Base-by-base conservation (phyloP, 2,888 invertebrate species). In the Plemyria rubiginata region DNA sequence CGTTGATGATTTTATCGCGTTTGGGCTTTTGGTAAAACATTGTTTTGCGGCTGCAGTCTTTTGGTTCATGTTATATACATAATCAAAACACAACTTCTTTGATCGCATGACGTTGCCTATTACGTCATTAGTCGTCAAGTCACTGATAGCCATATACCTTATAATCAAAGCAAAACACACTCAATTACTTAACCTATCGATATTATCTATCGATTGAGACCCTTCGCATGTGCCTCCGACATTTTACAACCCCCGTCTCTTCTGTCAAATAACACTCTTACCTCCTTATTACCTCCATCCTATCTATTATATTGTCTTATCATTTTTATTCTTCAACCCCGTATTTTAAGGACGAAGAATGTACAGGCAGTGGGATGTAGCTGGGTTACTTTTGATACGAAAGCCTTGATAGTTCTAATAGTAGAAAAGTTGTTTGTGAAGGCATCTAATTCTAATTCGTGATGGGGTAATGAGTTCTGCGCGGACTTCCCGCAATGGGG, bases 281-380 rank as follows among this genome's bases (percentile, higher is more conserved):
- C 82, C 74, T 75, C 79, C 76, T 79, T 77, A 75, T 72, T 75
- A 67, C 78, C n/a, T 4, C 49, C 13, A 13, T 49, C 32, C 77
- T 76, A 76, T 77, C 77, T 84, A 63, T 82, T 80, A 82, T 82
- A 75, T 75, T 67, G 71, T 79, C 87, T 91, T 92, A 92, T 92
- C 91, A 87, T 88, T 84, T 88, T 90, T 89, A 86, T 90, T 66
- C 28, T 74, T 80, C 77, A 81, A 80, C 81, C 79, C 80, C 76
- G 79, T 80, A 75, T 81, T 82, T 80, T 78, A 81, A 83, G 84
- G 80, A 85, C 84, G 82, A 81, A 80, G 80, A 15, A 45, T n/a
- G 28, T 29, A 11, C 7, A 41, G 29, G 2, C 5, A 12, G 0
- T 13, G 22, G 11, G 28, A 58, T 29, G 4, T 41, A 49, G 55